Evolutionary conservation across 2,797 vertebrate species (phyloP).

Genomic region (Enteromius paludinosus): DNA sequence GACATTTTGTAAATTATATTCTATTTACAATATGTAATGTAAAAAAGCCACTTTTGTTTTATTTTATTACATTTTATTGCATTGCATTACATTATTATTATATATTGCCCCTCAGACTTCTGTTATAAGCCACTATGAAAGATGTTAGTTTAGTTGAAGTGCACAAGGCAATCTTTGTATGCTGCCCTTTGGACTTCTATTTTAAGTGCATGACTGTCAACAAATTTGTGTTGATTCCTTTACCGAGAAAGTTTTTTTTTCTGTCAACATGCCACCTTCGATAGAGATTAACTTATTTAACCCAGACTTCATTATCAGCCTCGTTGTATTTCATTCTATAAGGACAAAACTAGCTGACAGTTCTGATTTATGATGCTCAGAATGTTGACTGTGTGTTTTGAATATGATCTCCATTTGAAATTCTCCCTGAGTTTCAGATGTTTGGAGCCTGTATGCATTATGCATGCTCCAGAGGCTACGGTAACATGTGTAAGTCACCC

Average conservation of each 20-base stretch:
- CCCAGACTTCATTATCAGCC: conserved; percentile 5
- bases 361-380: conserved; percentile 12
- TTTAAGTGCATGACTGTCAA: background rate
- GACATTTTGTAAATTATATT: too few relatives aligned
- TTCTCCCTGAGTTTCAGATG: conserved; percentile 21
- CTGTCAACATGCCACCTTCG: background rate
- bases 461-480: conserved; percentile 56
- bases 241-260: background rate
- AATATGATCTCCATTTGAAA: conserved; percentile 19
- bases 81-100: background rate
- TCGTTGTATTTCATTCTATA: background rate
- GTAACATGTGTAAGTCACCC: conserved; percentile 62
- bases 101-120: background rate
- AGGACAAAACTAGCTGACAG: conserved; percentile 7
- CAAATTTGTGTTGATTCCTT: background rate
- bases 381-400: conserved; percentile 15
- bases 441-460: conserved; percentile 53
- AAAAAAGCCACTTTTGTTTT: too few relatives aligned
- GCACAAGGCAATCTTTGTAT: background rate
- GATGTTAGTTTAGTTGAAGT: too few relatives aligned
- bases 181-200: background rate
- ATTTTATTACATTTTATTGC: too few relatives aligned
- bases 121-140: background rate
- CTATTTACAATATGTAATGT: too few relatives aligned
- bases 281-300: conserved; percentile 22